Percentiles rank a stretch among this genome's conserved stretches.
These are phyloP conservation scores for Morpho deidamia DNA, from an alignment of 2,888 invertebrate species.

Conservation along the genomic window DNA sequence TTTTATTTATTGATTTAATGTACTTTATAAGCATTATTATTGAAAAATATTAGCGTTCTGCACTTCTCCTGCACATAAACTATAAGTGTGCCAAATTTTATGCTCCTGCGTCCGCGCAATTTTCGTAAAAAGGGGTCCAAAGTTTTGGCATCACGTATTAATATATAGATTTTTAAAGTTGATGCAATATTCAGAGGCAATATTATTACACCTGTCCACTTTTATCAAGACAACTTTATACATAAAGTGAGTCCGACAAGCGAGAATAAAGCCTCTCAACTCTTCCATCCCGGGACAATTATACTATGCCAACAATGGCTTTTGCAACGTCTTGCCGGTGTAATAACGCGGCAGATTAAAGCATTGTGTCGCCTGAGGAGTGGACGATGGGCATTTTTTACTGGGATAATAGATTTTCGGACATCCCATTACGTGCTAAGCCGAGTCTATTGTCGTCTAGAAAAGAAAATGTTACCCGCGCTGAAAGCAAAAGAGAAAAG, in stretches of 20 bases:
- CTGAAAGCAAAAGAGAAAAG: constrained; percentile 15
- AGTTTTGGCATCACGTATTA: too few relatives aligned
- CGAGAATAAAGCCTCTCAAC: constrained; percentile 23
- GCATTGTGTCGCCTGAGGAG: constrained; percentile 31
- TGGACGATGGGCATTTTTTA: constrained; percentile 39
- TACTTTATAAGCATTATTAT: too few relatives aligned
- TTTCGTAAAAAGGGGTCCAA: too few relatives aligned
- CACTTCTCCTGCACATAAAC: too few relatives aligned
- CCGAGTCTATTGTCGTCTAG: constrained; percentile 21
- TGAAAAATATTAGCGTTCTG: too few relatives aligned
- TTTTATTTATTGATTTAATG: too few relatives aligned
- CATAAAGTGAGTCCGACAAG: constrained; percentile 17
- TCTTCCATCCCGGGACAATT: constrained; percentile 23
- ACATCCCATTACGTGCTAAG: constrained; percentile 29
- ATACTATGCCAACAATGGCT: constrained; percentile 29
- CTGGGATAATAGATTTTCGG: constrained; percentile 37
- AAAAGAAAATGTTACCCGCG: constrained; percentile 21
- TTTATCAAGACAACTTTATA: constrained; percentile 11
- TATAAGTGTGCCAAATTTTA: too few relatives aligned
- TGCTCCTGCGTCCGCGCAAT: too few relatives aligned
- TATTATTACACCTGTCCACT: constrained; percentile 6
- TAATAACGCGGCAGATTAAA: constrained; percentile 34
- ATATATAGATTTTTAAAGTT: too few relatives aligned
- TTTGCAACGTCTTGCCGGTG: constrained; percentile 26
- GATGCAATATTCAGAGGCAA: too few relatives aligned